Evolutionary conservation across 2,888 invertebrate genomes (phyloP).

Genomic region (Pollenia angustigena): DNA sequence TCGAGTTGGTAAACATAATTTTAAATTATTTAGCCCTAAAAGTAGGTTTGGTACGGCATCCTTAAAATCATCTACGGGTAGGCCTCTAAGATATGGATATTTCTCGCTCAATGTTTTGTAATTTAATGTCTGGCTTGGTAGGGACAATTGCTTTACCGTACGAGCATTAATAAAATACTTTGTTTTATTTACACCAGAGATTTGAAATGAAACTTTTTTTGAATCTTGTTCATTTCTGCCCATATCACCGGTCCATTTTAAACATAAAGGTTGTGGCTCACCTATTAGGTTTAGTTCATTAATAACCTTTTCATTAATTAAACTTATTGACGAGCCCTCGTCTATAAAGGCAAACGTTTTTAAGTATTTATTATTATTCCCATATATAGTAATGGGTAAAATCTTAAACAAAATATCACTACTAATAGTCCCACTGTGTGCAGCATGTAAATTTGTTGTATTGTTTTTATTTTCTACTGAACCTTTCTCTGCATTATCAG

Average conservation of each 20-base stretch:
- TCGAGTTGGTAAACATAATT: no score
- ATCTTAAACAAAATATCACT: constrained; percentile 58
- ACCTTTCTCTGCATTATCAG: no score
- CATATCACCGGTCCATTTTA: constrained; percentile 68
- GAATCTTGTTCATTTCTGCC: constrained; percentile 54
- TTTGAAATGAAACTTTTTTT: constrained; percentile 25
- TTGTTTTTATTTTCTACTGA: no score
- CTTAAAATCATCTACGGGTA: no score
- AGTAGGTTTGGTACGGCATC: no score
- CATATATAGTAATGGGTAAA: constrained; percentile 36
- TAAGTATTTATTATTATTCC: constrained; percentile 10
- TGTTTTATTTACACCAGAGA: constrained; percentile 13
- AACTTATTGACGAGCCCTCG: constrained; percentile 46
- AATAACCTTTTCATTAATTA: constrained; percentile 64
- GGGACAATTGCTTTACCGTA: constrained; percentile 30
- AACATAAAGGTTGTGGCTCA: constrained; percentile 58
- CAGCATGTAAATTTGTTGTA: no score
- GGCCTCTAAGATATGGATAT: no score
- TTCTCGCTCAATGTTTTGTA: neutral
- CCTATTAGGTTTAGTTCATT: constrained; percentile 48
- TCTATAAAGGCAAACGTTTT: constrained; percentile 72
- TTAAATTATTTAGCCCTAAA: no score
- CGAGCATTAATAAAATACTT: neutral
- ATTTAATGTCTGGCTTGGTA: constrained; percentile 17
- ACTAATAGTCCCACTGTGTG: constrained; percentile 20